phyloP scores from a whole-genome alignment of 2,113 vertebrate genomes.

The Eretmochelys imbricata region DNA sequence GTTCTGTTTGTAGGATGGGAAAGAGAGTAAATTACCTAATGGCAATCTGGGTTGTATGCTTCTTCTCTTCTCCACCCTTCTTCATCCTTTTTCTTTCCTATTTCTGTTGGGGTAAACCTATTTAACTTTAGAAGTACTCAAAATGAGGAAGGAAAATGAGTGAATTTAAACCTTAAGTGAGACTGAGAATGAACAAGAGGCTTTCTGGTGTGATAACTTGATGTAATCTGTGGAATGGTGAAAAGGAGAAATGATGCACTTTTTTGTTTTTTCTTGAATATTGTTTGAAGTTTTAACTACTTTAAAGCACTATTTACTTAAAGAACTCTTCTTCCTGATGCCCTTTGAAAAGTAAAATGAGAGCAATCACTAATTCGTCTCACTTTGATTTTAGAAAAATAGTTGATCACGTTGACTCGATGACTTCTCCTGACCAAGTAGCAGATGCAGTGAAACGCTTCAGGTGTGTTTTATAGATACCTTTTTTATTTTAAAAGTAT shows the following conservation, averaged over 20 bases:
- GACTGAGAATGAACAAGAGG: not conserved
- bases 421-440: conserved; percentile 98
- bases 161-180: not conserved
- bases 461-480: conserved; percentile 81
- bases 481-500: not conserved
- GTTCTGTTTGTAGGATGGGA: not conserved
- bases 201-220: not conserved
- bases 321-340: fast-evolving
- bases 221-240: not conserved
- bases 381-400: conserved; percentile 90
- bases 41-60: not conserved
- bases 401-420: conserved; percentile 96
- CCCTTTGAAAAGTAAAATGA: not conserved
- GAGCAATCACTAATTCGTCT: not conserved
- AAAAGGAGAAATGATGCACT: not conserved
- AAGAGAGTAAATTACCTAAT: not conserved
- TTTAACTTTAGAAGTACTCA: not conserved
- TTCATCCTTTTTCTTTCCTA: not conserved
- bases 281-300: not conserved
- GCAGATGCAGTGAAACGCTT: conserved; percentile 98
- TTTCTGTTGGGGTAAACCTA: not conserved
- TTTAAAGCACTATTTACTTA: not conserved
- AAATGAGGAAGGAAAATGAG: not conserved
- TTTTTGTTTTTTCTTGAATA: not conserved
- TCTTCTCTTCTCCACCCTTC: not conserved